Base-by-base conservation (phyloP, 1,140 invertebrate species). In the Elysia chlorotica region DNA sequence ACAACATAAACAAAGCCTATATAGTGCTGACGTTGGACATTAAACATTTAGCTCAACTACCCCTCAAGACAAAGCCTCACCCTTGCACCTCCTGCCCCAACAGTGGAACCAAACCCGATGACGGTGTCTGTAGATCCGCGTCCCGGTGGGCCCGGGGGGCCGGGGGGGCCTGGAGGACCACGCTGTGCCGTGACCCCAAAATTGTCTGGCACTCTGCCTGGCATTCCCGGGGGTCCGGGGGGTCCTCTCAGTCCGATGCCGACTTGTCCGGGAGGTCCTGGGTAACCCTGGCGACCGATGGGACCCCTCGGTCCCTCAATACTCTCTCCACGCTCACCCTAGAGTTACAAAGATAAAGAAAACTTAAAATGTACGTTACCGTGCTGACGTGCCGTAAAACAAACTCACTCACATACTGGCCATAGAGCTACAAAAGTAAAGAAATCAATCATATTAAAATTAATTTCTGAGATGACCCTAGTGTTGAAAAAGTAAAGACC, bases 11-110 rank as follows among this genome's bases (percentile, higher is more conserved):
- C n/a, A n/a, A n/a, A n/a, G n/a, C n/a, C n/a, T n/a, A n/a, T n/a
- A n/a, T n/a, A n/a, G n/a, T n/a, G n/a, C n/a, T n/a, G n/a, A n/a
- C n/a, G n/a, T n/a, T n/a, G n/a, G n/a, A n/a, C n/a, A n/a, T n/a
- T n/a, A n/a, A n/a, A n/a, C n/a, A n/a, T n/a, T n/a, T n/a, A n/a
- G n/a, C n/a, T n/a, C n/a, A n/a, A n/a, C n/a, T n/a, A n/a, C n/a
- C n/a, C n/a, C n/a, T n/a, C n/a, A n/a, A n/a, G n/a, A n/a, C n/a
- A n/a, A n/a, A n/a, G n/a, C n/a, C 63, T 65, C 1, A 65, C 63
- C 63, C 63, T 65, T 33, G 35, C 41, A 19, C 63, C 63, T 19
- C 63, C 63, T 23, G 63, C 63, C 5, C 63, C 63, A 2, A 65
- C 63, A 2, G 63, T 65, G 37, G 35, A 38, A 28, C 63, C 37